A percentile compares a stretch with the other conserved stretches of the same genome.
Evolutionary conservation across 2,888 invertebrate species (phyloP).

Genomic region (Bhutanitis thaidina): DNA sequence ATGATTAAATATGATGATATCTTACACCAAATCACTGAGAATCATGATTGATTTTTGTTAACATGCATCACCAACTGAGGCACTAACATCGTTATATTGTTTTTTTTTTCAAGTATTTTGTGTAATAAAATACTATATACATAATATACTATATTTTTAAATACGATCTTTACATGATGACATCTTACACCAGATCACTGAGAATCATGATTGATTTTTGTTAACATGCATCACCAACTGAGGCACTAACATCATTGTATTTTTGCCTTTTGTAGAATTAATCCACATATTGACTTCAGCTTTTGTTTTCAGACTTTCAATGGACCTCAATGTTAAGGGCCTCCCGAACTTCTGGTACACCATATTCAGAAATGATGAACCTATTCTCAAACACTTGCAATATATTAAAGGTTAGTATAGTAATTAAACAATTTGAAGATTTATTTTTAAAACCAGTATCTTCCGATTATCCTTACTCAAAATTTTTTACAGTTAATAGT

Average conservation of each 20-base stretch:
- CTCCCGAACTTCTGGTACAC: too few species aligned
- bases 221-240: slow-evolving; percentile 78
- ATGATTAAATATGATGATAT: slow-evolving; percentile 50
- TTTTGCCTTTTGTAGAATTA: not conserved
- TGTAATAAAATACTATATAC: too few species aligned
- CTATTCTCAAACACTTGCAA: too few species aligned
- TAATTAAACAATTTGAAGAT: too few species aligned
- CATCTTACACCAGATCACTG: slow-evolving; percentile 60
- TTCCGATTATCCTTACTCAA: too few species aligned
- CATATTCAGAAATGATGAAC: slow-evolving; percentile 97
- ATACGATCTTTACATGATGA: slow-evolving; percentile 55
- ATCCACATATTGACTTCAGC: not conserved
- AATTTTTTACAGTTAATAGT: too few species aligned
- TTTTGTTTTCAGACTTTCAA: slow-evolving; percentile 52
- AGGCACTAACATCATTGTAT: slow-evolving; percentile 26
- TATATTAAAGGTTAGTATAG: too few species aligned
- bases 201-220: slow-evolving; percentile 62
- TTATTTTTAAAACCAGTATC: too few species aligned
- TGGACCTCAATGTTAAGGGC: slow-evolving; percentile 88
- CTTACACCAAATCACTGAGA: slow-evolving; percentile 62
- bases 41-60: slow-evolving; percentile 60
- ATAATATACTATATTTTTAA: too few species aligned
- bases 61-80: slow-evolving; percentile 78
- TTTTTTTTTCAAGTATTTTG: too few species aligned
- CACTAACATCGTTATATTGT: not conserved